Evolutionary conservation across 2,888 invertebrate genomes (phyloP).

Genomic region (Endotricha flammealis): DNA sequence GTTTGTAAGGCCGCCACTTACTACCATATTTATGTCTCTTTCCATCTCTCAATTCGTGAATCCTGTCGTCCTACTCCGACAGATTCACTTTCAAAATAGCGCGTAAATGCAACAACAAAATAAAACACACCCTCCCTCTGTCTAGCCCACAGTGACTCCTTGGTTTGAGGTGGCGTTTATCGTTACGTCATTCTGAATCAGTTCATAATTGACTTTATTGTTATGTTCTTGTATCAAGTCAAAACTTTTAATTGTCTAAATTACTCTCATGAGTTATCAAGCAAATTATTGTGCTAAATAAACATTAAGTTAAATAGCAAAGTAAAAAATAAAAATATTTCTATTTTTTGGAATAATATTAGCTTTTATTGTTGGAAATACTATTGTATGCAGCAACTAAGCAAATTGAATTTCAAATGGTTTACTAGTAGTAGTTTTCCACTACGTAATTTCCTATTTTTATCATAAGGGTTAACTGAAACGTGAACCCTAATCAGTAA

Average conservation of each 20-base stretch:
- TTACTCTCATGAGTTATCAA: too few species aligned
- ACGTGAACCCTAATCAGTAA: constrained; percentile 41
- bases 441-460: constrained; percentile 23
- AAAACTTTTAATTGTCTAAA: too few species aligned
- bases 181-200: constrained; percentile 22
- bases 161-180: constrained; percentile 22
- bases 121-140: constrained; percentile 49
- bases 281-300: too few species aligned
- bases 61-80: constrained; percentile 35
- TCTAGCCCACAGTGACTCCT: constrained; percentile 36
- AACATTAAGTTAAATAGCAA: too few species aligned
- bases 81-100: constrained; percentile 54
- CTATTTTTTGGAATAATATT: too few species aligned
- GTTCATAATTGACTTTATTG: constrained; percentile 2
- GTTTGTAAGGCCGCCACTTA: constrained; percentile 61
- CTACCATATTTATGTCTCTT: constrained; percentile 52
- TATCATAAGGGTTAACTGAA: constrained; percentile 51
- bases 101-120: constrained; percentile 55
- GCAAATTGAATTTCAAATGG: background rate
- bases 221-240: too few species aligned
- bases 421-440: constrained; percentile 29
- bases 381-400: background rate
- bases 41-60: constrained; percentile 25
- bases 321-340: too few species aligned
- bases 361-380: background rate